Evolutionary conservation across 2,113 vertebrate species (phyloP).

Genomic region (Choloepus hoffmanni): DNA sequence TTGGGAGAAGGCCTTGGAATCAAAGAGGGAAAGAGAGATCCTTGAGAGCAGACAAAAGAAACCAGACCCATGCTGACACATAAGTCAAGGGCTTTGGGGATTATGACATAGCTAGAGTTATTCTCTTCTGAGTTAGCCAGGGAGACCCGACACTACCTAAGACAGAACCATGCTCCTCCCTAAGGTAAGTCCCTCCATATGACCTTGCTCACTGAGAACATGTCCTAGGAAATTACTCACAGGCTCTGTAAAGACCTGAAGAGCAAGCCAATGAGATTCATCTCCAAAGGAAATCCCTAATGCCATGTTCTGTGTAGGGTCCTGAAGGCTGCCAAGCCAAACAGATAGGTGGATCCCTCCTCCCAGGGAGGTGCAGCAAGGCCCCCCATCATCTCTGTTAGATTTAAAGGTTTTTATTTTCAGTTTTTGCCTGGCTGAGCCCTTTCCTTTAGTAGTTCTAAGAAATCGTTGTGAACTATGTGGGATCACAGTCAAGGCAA

Average conservation of each 20-base stretch:
- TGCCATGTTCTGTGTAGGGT: neutral
- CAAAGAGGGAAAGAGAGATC: neutral
- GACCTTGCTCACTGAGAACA: neutral
- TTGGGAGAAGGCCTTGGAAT: neutral
- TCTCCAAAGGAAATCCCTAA: neutral
- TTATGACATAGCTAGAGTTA: neutral
- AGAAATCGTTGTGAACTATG: neutral
- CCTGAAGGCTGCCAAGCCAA: slow-evolving; percentile 43
- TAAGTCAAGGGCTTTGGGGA: neutral
- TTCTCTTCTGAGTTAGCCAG: neutral
- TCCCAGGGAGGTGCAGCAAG: neutral
- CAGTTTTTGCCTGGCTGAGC: neutral
- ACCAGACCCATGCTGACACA: fast-evolving
- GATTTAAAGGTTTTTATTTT: slow-evolving; percentile 1
- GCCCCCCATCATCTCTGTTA: slow-evolving; percentile 12
- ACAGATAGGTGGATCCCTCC: neutral
- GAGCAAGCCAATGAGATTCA: neutral
- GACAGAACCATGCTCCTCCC: neutral
- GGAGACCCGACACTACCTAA: neutral
- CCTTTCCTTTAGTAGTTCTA: neutral
- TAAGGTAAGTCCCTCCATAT: neutral
- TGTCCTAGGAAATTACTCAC: neutral
- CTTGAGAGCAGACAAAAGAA: neutral
- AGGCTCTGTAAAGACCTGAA: neutral
- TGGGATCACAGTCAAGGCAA: neutral